phyloP scores from a whole-genome alignment of 2,797 vertebrate genomes.

The Nannoperca obscura region DNA sequence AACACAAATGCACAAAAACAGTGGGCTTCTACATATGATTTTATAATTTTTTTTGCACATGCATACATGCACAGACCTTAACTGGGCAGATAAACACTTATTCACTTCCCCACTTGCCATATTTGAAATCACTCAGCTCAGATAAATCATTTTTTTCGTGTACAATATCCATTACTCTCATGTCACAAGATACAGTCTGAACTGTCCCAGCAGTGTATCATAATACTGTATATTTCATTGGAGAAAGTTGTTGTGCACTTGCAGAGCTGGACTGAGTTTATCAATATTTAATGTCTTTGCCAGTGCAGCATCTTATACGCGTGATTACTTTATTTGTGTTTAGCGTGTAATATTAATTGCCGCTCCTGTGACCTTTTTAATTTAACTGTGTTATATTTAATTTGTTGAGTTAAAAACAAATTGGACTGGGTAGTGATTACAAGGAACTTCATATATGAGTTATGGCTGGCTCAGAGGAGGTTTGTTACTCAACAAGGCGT shows the following conservation, averaged over 20 bases:
- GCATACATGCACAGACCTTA: neutral
- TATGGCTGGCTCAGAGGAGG: neutral
- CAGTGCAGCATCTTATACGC: constrained; percentile 14
- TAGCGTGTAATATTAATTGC: constrained; percentile 35
- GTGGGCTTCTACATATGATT: neutral
- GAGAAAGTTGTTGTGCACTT: constrained; percentile 15
- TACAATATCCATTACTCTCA: neutral
- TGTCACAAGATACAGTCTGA: neutral
- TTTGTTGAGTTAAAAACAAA: constrained; percentile 23
- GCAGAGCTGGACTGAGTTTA: constrained; percentile 19
- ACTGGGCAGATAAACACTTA: neutral
- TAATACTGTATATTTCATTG: neutral
- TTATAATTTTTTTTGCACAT: constrained; percentile 2
- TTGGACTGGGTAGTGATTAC: constrained; percentile 8
- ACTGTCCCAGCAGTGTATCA: neutral
- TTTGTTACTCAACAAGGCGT: neutral
- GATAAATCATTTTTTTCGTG: neutral
- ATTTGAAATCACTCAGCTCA: neutral
- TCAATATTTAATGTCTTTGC: constrained; percentile 59
- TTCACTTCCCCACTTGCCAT: neutral
- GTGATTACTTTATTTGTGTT: constrained; percentile 38
- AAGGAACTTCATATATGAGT: constrained; percentile 4
- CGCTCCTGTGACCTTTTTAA: neutral
- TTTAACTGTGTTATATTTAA: constrained; percentile 27
- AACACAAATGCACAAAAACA: constrained; percentile 4